These are phyloP conservation scores for Leptopilina boulardi DNA, from an alignment of 1,140 invertebrate genomes.

Conservation along the genomic window DNA sequence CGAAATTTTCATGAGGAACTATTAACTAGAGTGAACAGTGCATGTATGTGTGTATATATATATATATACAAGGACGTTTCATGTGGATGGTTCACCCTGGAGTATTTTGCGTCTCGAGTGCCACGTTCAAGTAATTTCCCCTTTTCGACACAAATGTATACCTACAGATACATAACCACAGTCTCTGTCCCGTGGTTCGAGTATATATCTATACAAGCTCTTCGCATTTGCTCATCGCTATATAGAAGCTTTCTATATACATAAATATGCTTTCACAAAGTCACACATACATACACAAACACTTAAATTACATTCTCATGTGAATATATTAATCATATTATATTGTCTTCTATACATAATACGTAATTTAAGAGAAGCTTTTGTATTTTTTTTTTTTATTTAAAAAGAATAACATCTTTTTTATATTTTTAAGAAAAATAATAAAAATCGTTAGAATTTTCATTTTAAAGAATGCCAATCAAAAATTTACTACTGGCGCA, in stretches of 20 bases:
- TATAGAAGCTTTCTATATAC: neutral
- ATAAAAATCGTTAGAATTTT: too few species aligned
- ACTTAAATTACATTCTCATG: neutral
- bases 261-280: neutral
- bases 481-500: too few species aligned
- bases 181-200: constrained; percentile 11
- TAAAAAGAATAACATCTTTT: too few species aligned
- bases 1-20: neutral
- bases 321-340: neutral
- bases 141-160: constrained; percentile 19
- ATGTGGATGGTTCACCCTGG: neutral
- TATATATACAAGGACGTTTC: neutral
- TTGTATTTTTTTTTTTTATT: too few species aligned
- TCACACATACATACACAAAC: neutral
- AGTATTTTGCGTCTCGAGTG: constrained; percentile 19
- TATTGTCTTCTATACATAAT: too few species aligned
- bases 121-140: constrained; percentile 30
- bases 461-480: too few species aligned
- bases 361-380: too few species aligned
- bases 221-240: neutral
- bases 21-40: neutral
- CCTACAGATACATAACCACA: neutral
- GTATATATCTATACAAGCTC: constrained; percentile 7
- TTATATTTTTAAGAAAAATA: too few species aligned
- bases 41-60: too few species aligned